Evolutionary conservation across 2,113 vertebrate genomes (phyloP), one percentile per base, ranked within the genome.

Genomic region (Anas platyrhynchos): DNA sequence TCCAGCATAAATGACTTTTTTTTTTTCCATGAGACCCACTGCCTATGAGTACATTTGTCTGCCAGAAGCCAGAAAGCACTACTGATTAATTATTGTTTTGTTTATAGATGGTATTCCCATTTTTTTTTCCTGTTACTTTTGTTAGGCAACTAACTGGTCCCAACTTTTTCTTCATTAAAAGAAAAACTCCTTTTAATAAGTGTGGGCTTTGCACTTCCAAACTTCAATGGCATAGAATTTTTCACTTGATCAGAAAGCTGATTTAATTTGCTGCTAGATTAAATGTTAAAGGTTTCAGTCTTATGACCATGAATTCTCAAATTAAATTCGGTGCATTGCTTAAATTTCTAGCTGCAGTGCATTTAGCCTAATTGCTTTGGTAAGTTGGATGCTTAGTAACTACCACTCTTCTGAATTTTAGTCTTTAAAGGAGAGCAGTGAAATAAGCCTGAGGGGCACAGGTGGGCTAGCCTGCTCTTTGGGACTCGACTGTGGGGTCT

Each of bases 361-460:
- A 93, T 97, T 96, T 91, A 95, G 32, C 82, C 41, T 96, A 97
- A 95, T 95, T 97, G 84, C 93, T 92, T 95, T 34, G 92, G 61
- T 89, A 96, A 93, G 65, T 89, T 89, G 90, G 67, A 78, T 81
- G 82, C 80, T 98, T 67, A 78, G 38, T 94, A 96, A 91, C 94
- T 91, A 84, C 94, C 75, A 48, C 84, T 91, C 52, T 97, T 94
- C 77, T 91, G 91, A 95, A 96, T 97, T 96, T 94, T 97, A 18
- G 0, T 84, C 96, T 96, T 91, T 96, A 89, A 96, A 97, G 73
- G 59, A 7, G 0, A 72, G 87, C 91, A 46, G 36, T 36, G 58
- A 81, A 97, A 85, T 73, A 81, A 97, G 95, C 93, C 96, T 95
- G 89, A 97, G 96, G 95, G 96, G 66, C 86, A 92, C 90, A 97